Percentiles rank a stretch among this genome's conserved stretches.
Evolutionary conservation across 2,888 invertebrate genomes (phyloP).

Genomic region (Doris montereyensis): DNA sequence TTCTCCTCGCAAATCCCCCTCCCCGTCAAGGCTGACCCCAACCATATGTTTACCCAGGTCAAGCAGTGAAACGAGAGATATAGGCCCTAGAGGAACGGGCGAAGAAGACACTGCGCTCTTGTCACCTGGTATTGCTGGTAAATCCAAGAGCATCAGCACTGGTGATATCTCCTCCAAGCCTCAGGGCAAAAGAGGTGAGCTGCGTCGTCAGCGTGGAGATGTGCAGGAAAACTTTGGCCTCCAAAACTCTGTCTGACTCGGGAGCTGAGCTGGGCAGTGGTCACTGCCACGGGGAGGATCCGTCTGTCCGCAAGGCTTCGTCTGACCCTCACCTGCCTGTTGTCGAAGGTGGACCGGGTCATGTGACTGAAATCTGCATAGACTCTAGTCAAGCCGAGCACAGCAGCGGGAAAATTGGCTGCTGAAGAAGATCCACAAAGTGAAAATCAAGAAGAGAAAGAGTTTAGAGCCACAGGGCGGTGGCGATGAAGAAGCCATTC

Average conservation of each 20-base stretch:
- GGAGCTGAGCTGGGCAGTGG: no score
- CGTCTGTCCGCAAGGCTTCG: no score
- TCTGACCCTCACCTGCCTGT: no score
- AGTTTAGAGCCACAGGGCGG: background rate
- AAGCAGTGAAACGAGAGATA: slow-evolving; percentile 28
- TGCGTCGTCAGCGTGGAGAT: slow-evolving; percentile 1
- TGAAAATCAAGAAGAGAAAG: slow-evolving; percentile 30
- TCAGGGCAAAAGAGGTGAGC: no score
- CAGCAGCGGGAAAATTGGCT: slow-evolving; percentile 13
- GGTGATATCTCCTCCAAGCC: slow-evolving; percentile 30
- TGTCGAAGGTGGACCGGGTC: no score
- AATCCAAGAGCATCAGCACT: slow-evolving; percentile 34
- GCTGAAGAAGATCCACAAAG: slow-evolving; percentile 23
- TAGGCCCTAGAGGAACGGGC: background rate
- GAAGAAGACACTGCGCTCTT: slow-evolving; percentile 20
- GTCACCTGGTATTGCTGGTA: slow-evolving; percentile 1
- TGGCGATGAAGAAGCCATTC: background rate
- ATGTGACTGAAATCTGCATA: no score
- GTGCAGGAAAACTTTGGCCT: background rate
- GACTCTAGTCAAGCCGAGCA: no score
- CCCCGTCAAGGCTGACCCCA: background rate
- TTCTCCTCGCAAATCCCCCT: background rate
- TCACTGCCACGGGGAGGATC: no score
- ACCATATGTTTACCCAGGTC: slow-evolving; percentile 33
- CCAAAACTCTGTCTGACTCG: slow-evolving; percentile 22